These are phyloP conservation scores for Craterocephalus amniculus DNA, from an alignment of 2,797 vertebrate genomes.

Conservation along the genomic window DNA sequence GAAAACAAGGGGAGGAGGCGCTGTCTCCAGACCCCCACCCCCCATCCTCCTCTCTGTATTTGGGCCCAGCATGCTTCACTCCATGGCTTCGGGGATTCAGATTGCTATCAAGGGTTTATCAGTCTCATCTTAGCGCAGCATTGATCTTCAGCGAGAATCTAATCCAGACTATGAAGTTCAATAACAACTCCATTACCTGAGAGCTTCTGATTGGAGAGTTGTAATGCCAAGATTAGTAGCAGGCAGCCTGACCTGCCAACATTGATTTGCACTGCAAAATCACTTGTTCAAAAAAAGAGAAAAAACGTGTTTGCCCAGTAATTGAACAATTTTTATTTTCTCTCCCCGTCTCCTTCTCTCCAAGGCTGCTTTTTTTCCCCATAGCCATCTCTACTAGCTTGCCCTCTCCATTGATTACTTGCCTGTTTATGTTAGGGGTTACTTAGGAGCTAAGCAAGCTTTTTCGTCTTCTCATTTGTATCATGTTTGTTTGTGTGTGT, in stretches of 20 bases:
- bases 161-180: conserved; percentile 99
- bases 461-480: conserved; percentile 84
- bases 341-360: conserved; percentile 71
- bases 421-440: conserved; percentile 92
- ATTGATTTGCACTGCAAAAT: conserved; percentile 99
- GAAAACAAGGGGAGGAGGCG: conserved; percentile 28
- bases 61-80: conserved; percentile 88
- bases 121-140: conserved; percentile 97
- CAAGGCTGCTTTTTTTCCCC: conserved; percentile 69
- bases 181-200: conserved; percentile 99
- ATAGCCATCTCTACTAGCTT: conserved; percentile 75
- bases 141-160: conserved; percentile 99
- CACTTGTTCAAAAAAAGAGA: conserved; percentile 93
- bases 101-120: conserved; percentile 99
- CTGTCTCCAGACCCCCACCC: conserved; percentile 63
- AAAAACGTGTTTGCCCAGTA: conserved; percentile 92
- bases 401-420: conserved; percentile 91
- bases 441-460: conserved; percentile 81
- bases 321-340: conserved; percentile 97
- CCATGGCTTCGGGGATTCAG: conserved; percentile 94
- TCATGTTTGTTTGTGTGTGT: conserved; percentile 59
- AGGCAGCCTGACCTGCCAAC: conserved; percentile 98
- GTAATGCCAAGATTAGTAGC: conserved; percentile 99
- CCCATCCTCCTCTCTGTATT: conserved; percentile 73
- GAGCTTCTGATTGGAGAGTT: conserved; percentile 96